phyloP scores from a whole-genome alignment of 2,113 vertebrate genomes.

The Pogona vitticeps region DNA sequence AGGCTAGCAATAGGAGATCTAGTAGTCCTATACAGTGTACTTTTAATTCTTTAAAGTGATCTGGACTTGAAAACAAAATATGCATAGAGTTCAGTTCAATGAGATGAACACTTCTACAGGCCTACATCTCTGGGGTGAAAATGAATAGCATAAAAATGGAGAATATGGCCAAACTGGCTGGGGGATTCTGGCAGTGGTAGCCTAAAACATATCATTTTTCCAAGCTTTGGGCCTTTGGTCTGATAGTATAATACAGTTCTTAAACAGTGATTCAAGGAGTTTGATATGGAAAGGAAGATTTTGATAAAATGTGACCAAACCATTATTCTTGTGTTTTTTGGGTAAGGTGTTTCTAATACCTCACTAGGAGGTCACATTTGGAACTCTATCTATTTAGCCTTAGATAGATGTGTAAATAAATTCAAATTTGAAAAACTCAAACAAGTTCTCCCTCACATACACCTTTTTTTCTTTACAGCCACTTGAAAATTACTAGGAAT shows the following conservation, averaged over 20 bases:
- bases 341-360: background rate
- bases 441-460: no score
- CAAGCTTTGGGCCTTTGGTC: background rate
- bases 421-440: no score
- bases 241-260: background rate
- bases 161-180: no score
- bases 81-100: background rate
- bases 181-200: no score
- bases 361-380: background rate
- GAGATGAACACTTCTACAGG: background rate
- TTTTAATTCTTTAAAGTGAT: background rate
- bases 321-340: no score
- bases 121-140: no score
- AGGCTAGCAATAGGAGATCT: no score
- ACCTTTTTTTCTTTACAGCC: background rate
- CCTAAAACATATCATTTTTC: background rate
- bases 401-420: no score
- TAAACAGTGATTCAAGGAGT: background rate
- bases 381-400: no score
- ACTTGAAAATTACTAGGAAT: no score
- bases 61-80: background rate
- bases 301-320: no score
- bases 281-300: background rate
- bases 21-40: background rate
- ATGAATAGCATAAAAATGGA: no score